phyloP scores from a whole-genome alignment of 92 coral and sea anemone genomes.

The Muricea muricata region DNA sequence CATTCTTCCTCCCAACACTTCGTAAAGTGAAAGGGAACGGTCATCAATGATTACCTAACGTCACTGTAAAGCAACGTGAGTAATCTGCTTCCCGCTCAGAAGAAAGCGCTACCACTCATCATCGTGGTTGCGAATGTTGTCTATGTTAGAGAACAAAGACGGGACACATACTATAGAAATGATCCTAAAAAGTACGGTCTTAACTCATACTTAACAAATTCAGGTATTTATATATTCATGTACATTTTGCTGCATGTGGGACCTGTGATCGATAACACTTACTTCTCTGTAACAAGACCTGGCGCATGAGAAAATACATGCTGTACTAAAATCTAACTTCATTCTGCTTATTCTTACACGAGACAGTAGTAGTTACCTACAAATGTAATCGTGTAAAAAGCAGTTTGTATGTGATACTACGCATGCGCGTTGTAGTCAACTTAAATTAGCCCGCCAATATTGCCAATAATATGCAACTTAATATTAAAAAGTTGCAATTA shows the following conservation, averaged over 20 bases:
- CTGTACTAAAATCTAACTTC: too few relatives aligned
- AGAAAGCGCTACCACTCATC: constrained; percentile 48
- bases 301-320: too few relatives aligned
- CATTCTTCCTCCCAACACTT: too few relatives aligned
- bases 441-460: too few relatives aligned
- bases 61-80: constrained; percentile 23
- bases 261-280: not conserved
- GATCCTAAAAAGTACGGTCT: constrained; percentile 97
- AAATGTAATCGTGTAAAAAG: too few relatives aligned
- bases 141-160: constrained; percentile 84
- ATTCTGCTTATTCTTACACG: too few relatives aligned
- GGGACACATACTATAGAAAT: constrained; percentile 96
- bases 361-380: too few relatives aligned
- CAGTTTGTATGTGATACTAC: not conserved
- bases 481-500: too few relatives aligned
- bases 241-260: not conserved
- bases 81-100: constrained; percentile 51
- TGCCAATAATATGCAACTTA: too few relatives aligned
- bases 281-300: not conserved
- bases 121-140: constrained; percentile 50
- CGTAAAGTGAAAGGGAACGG: too few relatives aligned
- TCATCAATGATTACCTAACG: too few relatives aligned
- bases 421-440: not conserved
- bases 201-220: not conserved
- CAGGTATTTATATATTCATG: not conserved